These are phyloP conservation scores for Gadus macrocephalus DNA, from an alignment of 2,113 vertebrate genomes.

Conservation along the genomic window DNA sequence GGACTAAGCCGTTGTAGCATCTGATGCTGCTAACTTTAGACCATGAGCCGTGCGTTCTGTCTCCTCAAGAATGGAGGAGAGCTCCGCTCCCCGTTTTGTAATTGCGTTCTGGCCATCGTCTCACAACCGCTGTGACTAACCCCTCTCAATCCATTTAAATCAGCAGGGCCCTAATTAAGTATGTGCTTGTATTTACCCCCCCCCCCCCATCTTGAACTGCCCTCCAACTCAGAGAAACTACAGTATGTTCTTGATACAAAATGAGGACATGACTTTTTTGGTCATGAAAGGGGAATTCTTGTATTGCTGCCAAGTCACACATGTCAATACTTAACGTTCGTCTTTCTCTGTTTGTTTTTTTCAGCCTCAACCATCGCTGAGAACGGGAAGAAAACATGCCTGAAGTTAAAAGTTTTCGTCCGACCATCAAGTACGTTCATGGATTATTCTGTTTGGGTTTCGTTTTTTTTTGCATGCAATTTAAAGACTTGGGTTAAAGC, in stretches of 20 bases:
- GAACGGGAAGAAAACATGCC: slow-evolving; percentile 90
- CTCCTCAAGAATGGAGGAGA: no score
- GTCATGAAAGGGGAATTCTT: background rate
- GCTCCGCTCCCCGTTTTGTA: no score
- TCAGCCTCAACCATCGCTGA: slow-evolving; percentile 92
- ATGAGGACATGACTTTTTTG: background rate
- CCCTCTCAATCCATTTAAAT: slow-evolving; percentile 28
- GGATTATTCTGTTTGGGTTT: no score
- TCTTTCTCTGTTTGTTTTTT: slow-evolving; percentile 45
- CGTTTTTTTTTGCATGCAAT: slow-evolving; percentile 23
- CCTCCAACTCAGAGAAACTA: background rate
- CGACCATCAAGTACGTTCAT: slow-evolving; percentile 93
- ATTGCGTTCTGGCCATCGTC: slow-evolving; percentile 27
- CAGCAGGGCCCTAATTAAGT: slow-evolving; percentile 19
- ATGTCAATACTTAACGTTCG: slow-evolving; percentile 27
- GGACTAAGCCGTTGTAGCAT: no score
- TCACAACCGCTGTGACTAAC: slow-evolving; percentile 46
- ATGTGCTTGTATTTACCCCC: background rate
- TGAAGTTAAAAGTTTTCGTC: slow-evolving; percentile 98
- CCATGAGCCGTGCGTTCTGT: no score
- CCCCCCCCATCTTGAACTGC: background rate
- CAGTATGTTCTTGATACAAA: slow-evolving; percentile 3
- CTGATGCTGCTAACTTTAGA: no score
- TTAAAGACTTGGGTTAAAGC: slow-evolving; percentile 49
- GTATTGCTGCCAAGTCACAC: background rate